Evolutionary conservation across 2,113 vertebrate genomes (phyloP).

Genomic region (Calonectris borealis): DNA sequence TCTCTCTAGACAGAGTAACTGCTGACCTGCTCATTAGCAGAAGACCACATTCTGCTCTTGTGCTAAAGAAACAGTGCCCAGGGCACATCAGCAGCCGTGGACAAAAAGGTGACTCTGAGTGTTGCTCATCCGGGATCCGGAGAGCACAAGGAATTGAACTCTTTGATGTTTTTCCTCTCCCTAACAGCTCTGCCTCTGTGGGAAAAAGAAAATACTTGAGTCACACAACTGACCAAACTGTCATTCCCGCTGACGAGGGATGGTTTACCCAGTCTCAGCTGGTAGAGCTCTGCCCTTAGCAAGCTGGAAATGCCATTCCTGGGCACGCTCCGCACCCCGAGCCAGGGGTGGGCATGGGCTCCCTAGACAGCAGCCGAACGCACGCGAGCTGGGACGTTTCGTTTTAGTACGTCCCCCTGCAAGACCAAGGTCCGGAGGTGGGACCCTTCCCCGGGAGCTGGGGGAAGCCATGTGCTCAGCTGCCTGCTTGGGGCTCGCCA

Average conservation of each 20-base stretch:
- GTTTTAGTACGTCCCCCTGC: rapidly evolving
- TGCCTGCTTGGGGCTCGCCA: not conserved
- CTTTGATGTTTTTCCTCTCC: not conserved
- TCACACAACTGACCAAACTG: not conserved
- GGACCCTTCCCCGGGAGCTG: not conserved
- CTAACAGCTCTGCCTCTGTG: not conserved
- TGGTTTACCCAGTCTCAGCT: not conserved
- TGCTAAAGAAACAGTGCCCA: not conserved
- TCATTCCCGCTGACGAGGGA: not conserved
- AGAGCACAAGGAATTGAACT: not conserved
- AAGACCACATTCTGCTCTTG: not conserved
- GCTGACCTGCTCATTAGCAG: not conserved
- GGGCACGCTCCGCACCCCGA: not conserved
- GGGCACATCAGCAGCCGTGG: rapidly evolving
- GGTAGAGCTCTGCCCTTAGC: not conserved
- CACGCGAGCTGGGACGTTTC: rapidly evolving
- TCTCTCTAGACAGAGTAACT: not conserved
- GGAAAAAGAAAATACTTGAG: constrained; percentile 8
- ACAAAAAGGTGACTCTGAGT: not conserved
- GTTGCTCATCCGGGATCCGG: not conserved
- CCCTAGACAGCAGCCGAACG: not conserved
- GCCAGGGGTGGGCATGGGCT: not conserved
- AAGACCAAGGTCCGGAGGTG: rapidly evolving
- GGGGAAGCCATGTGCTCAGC: not conserved
- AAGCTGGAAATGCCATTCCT: not conserved